Evolutionary conservation across 1,140 invertebrate species (phyloP).

Genomic region (Drosophila rhopaloa): DNA sequence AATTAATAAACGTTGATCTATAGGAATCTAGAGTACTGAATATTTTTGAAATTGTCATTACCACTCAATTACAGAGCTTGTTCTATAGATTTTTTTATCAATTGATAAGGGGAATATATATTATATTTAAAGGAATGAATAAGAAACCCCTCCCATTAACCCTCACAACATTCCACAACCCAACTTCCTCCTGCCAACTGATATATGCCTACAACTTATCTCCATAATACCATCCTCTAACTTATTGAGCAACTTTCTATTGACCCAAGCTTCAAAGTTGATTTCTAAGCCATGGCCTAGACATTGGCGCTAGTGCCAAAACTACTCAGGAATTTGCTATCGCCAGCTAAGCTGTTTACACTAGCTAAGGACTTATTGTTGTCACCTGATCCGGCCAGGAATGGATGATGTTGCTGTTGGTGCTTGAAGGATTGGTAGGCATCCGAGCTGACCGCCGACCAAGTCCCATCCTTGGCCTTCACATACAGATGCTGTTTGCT

Average conservation of each 20-base stretch:
- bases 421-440: constrained; percentile 78
- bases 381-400: constrained; percentile 67
- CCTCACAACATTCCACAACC: constrained; percentile 22
- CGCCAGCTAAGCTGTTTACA: constrained; percentile 65
- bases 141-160: neutral
- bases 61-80: no score
- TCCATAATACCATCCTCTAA: constrained; percentile 8
- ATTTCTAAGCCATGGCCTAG: constrained; percentile 31
- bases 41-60: no score
- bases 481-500: constrained; percentile 82
- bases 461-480: constrained; percentile 83
- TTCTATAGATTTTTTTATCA: no score
- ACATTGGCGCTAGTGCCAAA: constrained; percentile 76
- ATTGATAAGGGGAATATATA: neutral
- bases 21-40: neutral
- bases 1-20: neutral
- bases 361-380: constrained; percentile 66
- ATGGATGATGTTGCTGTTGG: constrained; percentile 62
- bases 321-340: constrained; percentile 81
- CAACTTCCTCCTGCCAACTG: constrained; percentile 23
- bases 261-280: constrained; percentile 20
- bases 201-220: constrained; percentile 6
- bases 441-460: constrained; percentile 82
- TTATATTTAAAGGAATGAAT: neutral
- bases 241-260: constrained; percentile 64